Evolutionary conservation across 2,113 vertebrate genomes (phyloP).

Genomic region (Urocitellus parryii): DNA sequence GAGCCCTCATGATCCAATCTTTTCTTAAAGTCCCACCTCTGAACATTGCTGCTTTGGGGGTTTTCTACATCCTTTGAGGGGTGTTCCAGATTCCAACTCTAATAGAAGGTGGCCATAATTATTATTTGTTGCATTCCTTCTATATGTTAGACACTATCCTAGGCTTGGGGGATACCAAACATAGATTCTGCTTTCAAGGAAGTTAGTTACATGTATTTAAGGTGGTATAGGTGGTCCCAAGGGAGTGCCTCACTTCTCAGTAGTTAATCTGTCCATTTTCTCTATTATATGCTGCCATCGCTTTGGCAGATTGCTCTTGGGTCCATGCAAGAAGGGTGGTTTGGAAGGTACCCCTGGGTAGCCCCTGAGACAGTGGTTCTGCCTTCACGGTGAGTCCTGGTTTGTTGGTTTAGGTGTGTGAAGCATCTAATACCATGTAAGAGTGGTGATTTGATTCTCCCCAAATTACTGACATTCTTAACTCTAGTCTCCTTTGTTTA

Average conservation of each 20-base stretch:
- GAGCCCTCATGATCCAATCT: no score
- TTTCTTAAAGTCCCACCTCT: no score
- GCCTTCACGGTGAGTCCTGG: neutral
- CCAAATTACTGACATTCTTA: neutral
- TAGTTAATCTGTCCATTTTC: conserved; percentile 1
- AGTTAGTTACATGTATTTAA: neutral
- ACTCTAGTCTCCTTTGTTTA: conserved; percentile 20
- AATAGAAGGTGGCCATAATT: neutral
- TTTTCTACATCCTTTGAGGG: no score
- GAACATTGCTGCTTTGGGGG: no score
- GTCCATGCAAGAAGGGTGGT: neutral
- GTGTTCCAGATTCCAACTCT: neutral
- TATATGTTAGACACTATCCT: neutral
- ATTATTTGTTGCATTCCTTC: neutral
- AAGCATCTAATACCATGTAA: neutral
- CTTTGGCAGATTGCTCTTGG: neutral
- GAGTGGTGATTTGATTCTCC: neutral
- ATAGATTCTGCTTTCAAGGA: conserved; percentile 2
- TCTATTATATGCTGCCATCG: neutral
- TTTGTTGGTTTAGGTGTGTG: neutral
- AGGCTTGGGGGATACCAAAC: neutral
- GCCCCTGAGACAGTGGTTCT: neutral
- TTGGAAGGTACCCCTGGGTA: neutral
- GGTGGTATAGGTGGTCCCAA: neutral
- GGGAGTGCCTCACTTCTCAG: neutral